A percentile compares a stretch with the other conserved stretches of the same genome.
Evolutionary conservation across 2,113 vertebrate species (phyloP).

Genomic region (Labrus mixtus): DNA sequence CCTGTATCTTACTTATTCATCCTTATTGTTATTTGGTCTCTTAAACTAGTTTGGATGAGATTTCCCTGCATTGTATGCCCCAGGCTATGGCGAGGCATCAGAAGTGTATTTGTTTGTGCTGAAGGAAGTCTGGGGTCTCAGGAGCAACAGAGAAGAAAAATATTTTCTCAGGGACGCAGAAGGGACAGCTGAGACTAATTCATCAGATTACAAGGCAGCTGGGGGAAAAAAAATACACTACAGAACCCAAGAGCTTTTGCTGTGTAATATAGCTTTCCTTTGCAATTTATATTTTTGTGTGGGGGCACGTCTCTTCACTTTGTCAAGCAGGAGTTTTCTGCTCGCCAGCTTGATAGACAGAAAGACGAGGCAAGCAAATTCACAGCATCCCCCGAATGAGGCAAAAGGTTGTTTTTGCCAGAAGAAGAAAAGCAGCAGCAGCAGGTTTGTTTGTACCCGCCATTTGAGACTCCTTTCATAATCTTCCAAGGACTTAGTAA

Average conservation of each 20-base stretch:
- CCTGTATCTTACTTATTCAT: neutral
- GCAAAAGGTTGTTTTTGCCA: constrained; percentile 2
- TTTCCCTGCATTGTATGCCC: constrained; percentile 6
- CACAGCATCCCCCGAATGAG: constrained; percentile 2
- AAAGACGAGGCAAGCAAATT: neutral
- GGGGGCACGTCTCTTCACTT: constrained; percentile 12
- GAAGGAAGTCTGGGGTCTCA: constrained; percentile 25
- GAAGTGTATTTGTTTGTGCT: constrained; percentile 21
- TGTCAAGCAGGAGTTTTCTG: constrained; percentile 2
- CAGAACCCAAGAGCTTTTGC: constrained; percentile 44
- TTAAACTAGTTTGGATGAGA: constrained; percentile 18
- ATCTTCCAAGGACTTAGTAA: neutral
- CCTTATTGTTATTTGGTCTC: constrained; percentile 1
- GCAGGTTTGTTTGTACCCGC: neutral
- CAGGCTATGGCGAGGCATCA: constrained; percentile 45
- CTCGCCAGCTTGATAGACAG: constrained; percentile 7
- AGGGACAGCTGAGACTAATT: constrained; percentile 65
- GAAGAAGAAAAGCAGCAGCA: neutral
- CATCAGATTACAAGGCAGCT: constrained; percentile 58
- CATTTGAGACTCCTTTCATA: constrained; percentile 1
- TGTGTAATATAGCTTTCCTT: constrained; percentile 47
- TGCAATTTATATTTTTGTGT: constrained; percentile 18
- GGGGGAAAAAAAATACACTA: constrained; percentile 1
- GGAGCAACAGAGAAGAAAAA: constrained; percentile 21
- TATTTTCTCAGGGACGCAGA: constrained; percentile 43